Conservation (phyloP, 2,113 vertebrate genomes). For the Tapirus terrestris region DNA sequence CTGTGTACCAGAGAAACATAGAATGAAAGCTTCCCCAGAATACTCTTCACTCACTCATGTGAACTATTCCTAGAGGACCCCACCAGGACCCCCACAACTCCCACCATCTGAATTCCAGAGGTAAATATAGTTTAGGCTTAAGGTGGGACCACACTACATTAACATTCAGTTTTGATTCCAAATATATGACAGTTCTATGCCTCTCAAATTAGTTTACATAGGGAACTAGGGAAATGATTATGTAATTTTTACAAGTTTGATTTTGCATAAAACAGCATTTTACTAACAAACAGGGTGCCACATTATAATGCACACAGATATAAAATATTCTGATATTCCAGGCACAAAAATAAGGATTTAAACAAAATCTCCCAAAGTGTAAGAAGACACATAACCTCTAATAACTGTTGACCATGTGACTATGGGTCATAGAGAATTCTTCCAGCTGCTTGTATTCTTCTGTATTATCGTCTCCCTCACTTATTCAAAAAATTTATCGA, state of each 20-base stretch:
- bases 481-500: not conserved
- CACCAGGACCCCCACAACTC: not conserved
- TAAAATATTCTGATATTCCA: not conserved
- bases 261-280: not conserved
- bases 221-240: not conserved
- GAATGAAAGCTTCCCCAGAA: not conserved
- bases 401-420: not conserved
- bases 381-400: not conserved
- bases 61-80: not conserved
- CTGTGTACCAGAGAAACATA: not conserved
- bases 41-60: not conserved
- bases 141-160: not conserved
- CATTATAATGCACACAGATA: not conserved
- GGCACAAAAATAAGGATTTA: not conserved
- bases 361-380: not conserved
- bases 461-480: not conserved
- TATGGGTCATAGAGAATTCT: not conserved
- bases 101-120: not conserved
- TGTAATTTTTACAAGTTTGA: not conserved
- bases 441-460: not conserved
- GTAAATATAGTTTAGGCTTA: not conserved
- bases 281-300: not conserved
- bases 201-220: not conserved
- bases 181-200: not conserved
- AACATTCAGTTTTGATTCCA: not conserved